Conservation (phyloP, 2,888 invertebrate genomes). For the Thera britannica region DNA sequence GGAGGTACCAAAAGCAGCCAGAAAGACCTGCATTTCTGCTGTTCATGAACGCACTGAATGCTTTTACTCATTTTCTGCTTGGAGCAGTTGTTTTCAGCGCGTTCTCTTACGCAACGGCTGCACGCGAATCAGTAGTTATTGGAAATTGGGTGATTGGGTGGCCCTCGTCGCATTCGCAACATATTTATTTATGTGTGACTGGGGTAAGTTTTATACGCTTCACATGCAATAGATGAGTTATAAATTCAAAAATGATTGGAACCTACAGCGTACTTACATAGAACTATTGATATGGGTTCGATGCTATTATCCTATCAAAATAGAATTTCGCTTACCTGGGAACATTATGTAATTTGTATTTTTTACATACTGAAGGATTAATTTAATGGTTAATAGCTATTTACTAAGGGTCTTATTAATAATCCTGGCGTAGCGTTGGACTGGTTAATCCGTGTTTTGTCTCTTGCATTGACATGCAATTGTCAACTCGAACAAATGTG, state of each 20-base stretch:
- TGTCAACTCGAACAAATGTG: too few relatives aligned
- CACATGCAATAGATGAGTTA: neutral
- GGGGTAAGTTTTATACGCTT: slow-evolving; percentile 59
- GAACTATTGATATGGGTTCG: too few relatives aligned
- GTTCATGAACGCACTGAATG: slow-evolving; percentile 48
- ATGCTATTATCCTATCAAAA: too few relatives aligned
- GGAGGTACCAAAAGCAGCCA: slow-evolving; percentile 28
- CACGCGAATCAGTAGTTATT: neutral
- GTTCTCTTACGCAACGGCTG: slow-evolving; percentile 38
- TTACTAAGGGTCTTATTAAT: too few relatives aligned
- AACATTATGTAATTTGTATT: too few relatives aligned
- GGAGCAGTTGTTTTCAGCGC: slow-evolving; percentile 53
- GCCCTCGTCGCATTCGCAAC: slow-evolving; percentile 40
- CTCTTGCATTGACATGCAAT: too few relatives aligned
- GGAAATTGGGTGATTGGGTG: slow-evolving; percentile 1
- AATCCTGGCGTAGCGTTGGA: too few relatives aligned
- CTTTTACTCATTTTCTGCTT: slow-evolving; percentile 52
- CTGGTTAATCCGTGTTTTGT: too few relatives aligned
- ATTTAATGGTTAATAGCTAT: too few relatives aligned
- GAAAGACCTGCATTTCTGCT: slow-evolving; percentile 37
- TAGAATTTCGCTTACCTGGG: too few relatives aligned
- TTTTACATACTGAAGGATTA: too few relatives aligned
- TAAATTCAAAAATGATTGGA: neutral
- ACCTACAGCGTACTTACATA: too few relatives aligned
- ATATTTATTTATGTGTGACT: slow-evolving; percentile 60